Conservation (phyloP, 2,113 vertebrate species). For the Mormyrus lacerda region DNA sequence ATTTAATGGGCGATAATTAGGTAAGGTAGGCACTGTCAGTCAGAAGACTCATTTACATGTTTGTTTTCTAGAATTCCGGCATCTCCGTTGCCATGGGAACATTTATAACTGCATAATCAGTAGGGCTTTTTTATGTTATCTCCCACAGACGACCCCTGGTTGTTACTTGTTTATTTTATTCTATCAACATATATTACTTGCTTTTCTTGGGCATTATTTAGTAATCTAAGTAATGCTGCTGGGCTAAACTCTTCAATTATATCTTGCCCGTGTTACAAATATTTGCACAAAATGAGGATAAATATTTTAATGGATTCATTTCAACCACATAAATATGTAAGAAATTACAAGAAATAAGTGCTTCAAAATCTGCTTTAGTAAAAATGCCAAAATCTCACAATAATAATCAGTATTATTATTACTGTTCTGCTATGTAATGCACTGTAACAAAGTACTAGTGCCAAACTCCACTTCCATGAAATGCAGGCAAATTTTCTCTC, state of each 20-base stretch:
- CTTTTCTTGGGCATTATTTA: neutral
- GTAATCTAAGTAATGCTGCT: neutral
- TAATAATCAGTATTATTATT: neutral
- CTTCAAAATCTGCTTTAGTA: neutral
- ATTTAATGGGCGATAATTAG: constrained; percentile 9
- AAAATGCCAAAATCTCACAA: neutral
- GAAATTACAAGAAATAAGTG: neutral
- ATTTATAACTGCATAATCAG: constrained; percentile 1
- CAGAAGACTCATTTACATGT: constrained; percentile 7
- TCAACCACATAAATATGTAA: neutral
- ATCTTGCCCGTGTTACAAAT: neutral
- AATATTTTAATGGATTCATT: neutral
- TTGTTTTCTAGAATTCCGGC: neutral
- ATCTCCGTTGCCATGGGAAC: neutral
- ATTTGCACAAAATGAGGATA: neutral
- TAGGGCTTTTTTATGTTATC: neutral
- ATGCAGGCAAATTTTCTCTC: neutral
- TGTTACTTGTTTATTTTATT: neutral
- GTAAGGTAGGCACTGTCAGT: neutral
- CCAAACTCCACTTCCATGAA: neutral
- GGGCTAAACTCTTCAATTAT: neutral
- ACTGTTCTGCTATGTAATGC: neutral
- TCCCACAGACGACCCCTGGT: neutral
- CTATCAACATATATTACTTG: neutral
- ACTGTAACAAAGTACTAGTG: neutral